phyloP scores from a whole-genome alignment of 2,797 vertebrate species.

The Artibeus jamaicensis region DNA sequence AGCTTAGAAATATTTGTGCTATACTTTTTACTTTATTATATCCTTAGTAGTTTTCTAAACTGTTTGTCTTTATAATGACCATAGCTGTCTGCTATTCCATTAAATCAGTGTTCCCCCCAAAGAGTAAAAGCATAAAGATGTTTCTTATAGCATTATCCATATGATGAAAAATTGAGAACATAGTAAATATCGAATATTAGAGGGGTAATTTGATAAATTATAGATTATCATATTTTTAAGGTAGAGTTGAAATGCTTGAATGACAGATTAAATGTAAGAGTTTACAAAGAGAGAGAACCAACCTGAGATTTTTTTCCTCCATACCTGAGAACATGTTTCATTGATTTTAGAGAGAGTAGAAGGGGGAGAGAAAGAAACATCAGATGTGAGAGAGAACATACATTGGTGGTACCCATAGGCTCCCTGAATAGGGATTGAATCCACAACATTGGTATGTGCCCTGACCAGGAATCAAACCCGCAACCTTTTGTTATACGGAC shows the following conservation, averaged over 20 bases:
- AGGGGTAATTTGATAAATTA: neutral
- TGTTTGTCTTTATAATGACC: neutral
- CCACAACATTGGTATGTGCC: neutral
- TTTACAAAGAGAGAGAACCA: neutral
- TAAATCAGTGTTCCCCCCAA: neutral
- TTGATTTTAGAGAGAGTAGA: neutral
- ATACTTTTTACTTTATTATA: neutral
- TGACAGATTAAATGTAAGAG: neutral
- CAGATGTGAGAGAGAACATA: neutral
- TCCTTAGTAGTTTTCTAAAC: conserved; percentile 20
- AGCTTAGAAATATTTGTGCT: neutral
- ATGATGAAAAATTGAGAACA: neutral
- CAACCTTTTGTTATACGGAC: neutral
- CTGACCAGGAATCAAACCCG: neutral
- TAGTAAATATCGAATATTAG: neutral
- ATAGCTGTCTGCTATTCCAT: neutral
- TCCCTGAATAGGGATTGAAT: neutral
- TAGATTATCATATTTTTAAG: neutral
- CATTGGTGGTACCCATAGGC: neutral
- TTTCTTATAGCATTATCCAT: neutral
- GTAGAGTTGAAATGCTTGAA: neutral
- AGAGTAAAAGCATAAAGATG: neutral
- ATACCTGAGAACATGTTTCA: neutral
- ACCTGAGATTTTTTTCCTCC: neutral
- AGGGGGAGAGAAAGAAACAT: neutral